These are phyloP conservation scores for Notarius lentiginosus DNA, from an alignment of 2,113 vertebrate genomes.

Conservation along the genomic window DNA sequence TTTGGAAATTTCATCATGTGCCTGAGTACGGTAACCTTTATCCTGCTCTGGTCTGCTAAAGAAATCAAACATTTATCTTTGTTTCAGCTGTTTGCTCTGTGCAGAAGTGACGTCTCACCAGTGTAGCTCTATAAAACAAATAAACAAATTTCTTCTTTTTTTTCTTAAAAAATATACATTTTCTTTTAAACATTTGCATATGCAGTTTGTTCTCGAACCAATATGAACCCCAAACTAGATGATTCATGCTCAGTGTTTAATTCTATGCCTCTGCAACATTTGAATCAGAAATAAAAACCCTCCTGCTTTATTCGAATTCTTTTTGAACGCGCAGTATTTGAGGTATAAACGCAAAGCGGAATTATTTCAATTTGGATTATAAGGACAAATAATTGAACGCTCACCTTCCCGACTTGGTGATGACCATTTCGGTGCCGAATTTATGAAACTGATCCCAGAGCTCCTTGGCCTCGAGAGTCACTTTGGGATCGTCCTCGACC, in stretches of 20 bases:
- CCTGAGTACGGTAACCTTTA: not conserved
- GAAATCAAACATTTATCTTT: not conserved
- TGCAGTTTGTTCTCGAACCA: not conserved
- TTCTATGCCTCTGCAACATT: not conserved
- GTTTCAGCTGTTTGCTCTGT: not conserved
- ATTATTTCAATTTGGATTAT: not conserved
- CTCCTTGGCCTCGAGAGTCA: conserved; percentile 89
- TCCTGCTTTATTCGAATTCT: not conserved
- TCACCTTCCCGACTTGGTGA: conserved; percentile 97
- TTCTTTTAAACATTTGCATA: not conserved
- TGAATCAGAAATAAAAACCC: not conserved
- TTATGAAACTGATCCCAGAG: conserved; percentile 97
- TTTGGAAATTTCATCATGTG: not conserved
- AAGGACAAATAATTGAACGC: not conserved
- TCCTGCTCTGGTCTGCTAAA: not conserved
- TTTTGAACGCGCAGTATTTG: not conserved
- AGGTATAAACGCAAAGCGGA: not conserved
- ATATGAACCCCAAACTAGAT: not conserved
- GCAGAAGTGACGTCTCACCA: not conserved
- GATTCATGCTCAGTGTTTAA: not conserved
- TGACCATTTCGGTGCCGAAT: conserved; percentile 97
- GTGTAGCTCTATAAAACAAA: not conserved
- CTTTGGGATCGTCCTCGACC: conserved; percentile 89
- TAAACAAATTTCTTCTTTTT: not conserved
- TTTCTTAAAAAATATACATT: no score